These are phyloP conservation scores for Campoletis sonorensis DNA, from an alignment of 1,140 invertebrate species.

Conservation along the genomic window DNA sequence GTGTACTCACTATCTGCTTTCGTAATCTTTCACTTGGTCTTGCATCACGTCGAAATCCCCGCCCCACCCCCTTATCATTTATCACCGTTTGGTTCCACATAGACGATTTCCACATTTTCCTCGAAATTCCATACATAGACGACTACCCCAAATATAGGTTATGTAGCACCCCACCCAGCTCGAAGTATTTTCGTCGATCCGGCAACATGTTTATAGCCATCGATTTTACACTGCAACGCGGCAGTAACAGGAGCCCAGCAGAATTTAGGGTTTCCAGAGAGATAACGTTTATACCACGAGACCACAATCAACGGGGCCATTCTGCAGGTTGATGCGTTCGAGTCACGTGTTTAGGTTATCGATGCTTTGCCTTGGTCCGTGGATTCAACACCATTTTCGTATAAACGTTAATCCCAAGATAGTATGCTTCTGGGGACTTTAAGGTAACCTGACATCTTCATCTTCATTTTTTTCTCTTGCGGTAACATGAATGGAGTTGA, in stretches of 20 bases:
- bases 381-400: background rate
- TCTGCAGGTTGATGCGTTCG: background rate
- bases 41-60: background rate
- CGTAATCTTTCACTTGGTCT: background rate
- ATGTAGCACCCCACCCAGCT: background rate
- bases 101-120: slow-evolving; percentile 1
- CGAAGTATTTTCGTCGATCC: slow-evolving; percentile 12
- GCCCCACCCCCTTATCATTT: background rate
- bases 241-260: background rate
- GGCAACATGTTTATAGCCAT: slow-evolving; percentile 17
- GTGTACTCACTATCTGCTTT: background rate
- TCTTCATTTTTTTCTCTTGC: too few relatives aligned
- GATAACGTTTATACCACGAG: slow-evolving; percentile 7
- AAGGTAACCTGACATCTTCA: too few relatives aligned
- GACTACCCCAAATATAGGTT: background rate
- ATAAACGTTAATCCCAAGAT: too few relatives aligned
- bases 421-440: too few relatives aligned
- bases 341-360: slow-evolving; percentile 8
- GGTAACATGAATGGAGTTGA: too few relatives aligned
- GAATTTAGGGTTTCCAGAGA: slow-evolving; percentile 9
- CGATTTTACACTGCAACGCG: slow-evolving; percentile 19
- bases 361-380: background rate
- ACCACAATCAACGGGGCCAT: slow-evolving; percentile 9
- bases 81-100: background rate
- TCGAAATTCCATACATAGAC: background rate